Percentiles rank a stretch among this genome's conserved stretches.
Evolutionary conservation across 2,113 vertebrate species (phyloP).

Genomic region (Oncorhynchus gorbuscha): DNA sequence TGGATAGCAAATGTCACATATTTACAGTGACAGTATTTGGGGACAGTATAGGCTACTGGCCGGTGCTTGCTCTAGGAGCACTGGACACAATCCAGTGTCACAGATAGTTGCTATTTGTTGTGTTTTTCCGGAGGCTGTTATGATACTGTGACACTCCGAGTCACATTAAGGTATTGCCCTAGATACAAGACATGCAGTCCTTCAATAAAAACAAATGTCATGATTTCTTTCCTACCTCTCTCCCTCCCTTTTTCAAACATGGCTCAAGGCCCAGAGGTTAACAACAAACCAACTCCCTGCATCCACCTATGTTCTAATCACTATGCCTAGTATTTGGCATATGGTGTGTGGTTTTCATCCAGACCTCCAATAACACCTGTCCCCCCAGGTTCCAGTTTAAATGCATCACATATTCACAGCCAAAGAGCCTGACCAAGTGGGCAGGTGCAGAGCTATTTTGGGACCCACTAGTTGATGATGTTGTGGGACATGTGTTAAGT

Average conservation of each 20-base stretch:
- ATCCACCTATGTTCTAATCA: not conserved
- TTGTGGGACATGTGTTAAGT: constrained; percentile 27
- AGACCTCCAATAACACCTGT: constrained; percentile 15
- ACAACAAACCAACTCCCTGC: not conserved
- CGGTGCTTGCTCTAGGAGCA: constrained; percentile 18
- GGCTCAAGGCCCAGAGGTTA: not conserved
- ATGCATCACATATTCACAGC: constrained; percentile 17
- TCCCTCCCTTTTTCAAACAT: not conserved
- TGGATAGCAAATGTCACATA: constrained; percentile 48
- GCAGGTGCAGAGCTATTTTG: constrained; percentile 50
- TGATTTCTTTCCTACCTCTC: constrained; percentile 19
- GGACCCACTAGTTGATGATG: constrained; percentile 39
- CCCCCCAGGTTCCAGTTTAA: constrained; percentile 26
- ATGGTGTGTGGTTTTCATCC: not conserved
- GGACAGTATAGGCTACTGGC: not conserved
- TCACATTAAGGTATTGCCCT: constrained; percentile 32
- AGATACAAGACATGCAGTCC: constrained; percentile 22
- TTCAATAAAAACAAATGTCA: constrained; percentile 17
- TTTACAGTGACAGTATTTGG: constrained; percentile 26
- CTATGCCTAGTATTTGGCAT: constrained; percentile 1
- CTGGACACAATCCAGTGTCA: constrained; percentile 25
- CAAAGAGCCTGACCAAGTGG: constrained; percentile 13
- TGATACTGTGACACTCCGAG: constrained; percentile 30
- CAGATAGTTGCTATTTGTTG: constrained; percentile 10
- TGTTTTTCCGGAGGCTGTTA: not conserved